Conservation (phyloP, 1,140 invertebrate species). For the Paracyclopina nana region DNA sequence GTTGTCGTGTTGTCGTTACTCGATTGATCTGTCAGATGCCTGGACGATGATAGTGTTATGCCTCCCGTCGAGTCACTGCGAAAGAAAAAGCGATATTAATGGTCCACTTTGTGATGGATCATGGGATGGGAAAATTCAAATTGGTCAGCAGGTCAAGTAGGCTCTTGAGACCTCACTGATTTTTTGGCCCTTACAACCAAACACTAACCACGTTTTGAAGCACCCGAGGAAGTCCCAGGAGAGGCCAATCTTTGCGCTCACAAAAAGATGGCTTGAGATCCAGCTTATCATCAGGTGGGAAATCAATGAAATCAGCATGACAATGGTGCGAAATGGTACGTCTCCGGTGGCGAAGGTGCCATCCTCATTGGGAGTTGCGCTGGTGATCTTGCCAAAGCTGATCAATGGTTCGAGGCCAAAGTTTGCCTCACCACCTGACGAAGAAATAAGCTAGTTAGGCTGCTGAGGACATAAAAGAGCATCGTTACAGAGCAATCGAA, state of each 20-base stretch:
- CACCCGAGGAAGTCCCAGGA: neutral
- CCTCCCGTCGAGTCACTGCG: too few relatives aligned
- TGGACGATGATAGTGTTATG: too few relatives aligned
- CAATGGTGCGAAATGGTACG: neutral
- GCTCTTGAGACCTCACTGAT: too few relatives aligned
- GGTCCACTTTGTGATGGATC: too few relatives aligned
- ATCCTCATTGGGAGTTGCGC: neutral
- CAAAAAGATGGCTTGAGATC: neutral
- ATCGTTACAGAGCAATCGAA: conserved; percentile 2
- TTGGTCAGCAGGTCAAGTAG: too few relatives aligned
- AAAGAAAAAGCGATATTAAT: too few relatives aligned
- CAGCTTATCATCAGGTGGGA: neutral
- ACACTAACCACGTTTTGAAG: neutral
- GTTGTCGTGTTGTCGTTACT: too few relatives aligned
- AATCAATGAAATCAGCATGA: conserved; percentile 1
- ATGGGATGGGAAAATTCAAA: too few relatives aligned
- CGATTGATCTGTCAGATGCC: too few relatives aligned
- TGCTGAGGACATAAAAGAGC: neutral
- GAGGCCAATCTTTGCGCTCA: neutral
- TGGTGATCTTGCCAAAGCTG: neutral
- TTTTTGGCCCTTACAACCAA: too few relatives aligned
- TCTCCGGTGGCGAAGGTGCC: neutral
- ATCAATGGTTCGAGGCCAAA: neutral
- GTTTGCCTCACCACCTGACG: neutral
- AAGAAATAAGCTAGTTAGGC: neutral